These are phyloP conservation scores for Xylota sylvarum DNA, from an alignment of 2,888 invertebrate species.

Conservation along the genomic window DNA sequence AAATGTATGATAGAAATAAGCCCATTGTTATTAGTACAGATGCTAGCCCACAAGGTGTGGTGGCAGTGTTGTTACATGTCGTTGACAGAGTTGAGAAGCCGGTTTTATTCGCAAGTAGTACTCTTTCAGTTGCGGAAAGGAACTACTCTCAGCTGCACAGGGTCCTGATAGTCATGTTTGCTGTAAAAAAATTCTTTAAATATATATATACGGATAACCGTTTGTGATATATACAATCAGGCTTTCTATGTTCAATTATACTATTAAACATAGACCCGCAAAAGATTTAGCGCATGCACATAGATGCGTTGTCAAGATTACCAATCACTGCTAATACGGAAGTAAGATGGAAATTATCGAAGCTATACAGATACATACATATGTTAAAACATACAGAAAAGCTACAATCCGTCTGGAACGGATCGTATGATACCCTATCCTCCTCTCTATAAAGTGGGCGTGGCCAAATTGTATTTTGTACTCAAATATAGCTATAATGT, in stretches of 20 bases:
- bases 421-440: no score
- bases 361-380: background rate
- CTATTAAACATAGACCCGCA: background rate
- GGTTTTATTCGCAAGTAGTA: constrained; percentile 36
- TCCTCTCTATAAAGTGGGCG: no score
- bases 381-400: no score
- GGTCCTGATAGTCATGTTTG: constrained; percentile 81
- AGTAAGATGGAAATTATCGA: background rate
- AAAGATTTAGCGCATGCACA: background rate
- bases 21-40: constrained; percentile 15
- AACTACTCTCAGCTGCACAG: constrained; percentile 79
- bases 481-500: no score
- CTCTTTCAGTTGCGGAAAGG: constrained; percentile 23
- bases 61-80: constrained; percentile 10
- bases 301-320: background rate
- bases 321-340: background rate
- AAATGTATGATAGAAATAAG: constrained; percentile 18
- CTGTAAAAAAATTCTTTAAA: constrained; percentile 81
- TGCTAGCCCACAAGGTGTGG: constrained; percentile 26
- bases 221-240: background rate
- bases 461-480: no score
- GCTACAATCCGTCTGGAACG: no score
- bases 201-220: constrained; percentile 79
- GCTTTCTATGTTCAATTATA: background rate
- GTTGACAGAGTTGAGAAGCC: constrained; percentile 16